Evolutionary conservation across 2,888 invertebrate species (phyloP), one percentile per base, ranked within the genome.

Genomic region (Mystacides longicornis): DNA sequence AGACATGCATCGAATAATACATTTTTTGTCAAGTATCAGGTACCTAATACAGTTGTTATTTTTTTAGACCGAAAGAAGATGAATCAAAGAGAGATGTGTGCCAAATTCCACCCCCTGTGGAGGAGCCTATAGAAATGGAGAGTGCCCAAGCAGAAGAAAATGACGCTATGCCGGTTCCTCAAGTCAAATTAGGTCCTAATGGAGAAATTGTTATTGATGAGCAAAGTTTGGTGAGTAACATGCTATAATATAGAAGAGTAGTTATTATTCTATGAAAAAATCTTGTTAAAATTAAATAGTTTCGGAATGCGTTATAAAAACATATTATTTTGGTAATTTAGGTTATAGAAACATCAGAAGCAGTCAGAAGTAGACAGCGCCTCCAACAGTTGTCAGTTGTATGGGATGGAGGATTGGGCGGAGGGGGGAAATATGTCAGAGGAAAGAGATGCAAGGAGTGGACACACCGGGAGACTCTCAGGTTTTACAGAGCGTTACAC

Each of bases 401-500:
- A 7, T 79, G 82, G 43, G 81, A 86, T 20, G 87, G 85, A 71
- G 78, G 82, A 64, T 69, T 73, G 22, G 68, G 74, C 4, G 72
- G 75, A 57, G 76, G 77, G 62, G 86, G 86, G 0, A 78, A 83
- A 60, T 88, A 86, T 67, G 83, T 82, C 55, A 81, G 83, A 21
- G 77, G 80, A 16, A 77, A 81, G 62, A 80, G 87, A 47, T 80
- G 86, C 0, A 83, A 82, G 52, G 87, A 87, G 45, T 93, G 93
- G 93, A 72, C 74, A 7, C 77, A 82, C 31, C 78, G 79, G 57
- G 93, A 95, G 67, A 95, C 94, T 0, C 75, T 90, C n/a, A 85
- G 87, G 62, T 96, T 96, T 73, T 97, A 94, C 72, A 83, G 88
- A 64, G 93, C 93, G 1, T 72, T 97, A 9, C 92, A 89, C 64